A percentile compares a stretch with the other conserved stretches of the same genome.
These are phyloP conservation scores for Eupeodes luniger DNA, from an alignment of 2,888 invertebrate species.

Conservation along the genomic window DNA sequence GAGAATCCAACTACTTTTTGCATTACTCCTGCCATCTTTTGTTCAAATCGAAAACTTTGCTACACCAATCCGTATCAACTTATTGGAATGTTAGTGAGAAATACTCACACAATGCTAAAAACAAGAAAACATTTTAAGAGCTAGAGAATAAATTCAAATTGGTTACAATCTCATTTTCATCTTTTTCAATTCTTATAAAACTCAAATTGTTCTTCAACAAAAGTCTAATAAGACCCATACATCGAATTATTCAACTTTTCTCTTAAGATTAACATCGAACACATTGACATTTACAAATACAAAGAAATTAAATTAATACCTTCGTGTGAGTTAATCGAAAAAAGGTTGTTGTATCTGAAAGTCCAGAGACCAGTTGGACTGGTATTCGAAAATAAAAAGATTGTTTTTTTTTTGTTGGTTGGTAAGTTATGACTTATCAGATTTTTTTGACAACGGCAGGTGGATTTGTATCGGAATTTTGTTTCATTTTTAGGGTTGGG, in stretches of 20 bases:
- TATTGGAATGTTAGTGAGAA: constrained; percentile 53
- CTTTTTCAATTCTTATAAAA: not conserved
- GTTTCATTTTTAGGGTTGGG: constrained; percentile 30
- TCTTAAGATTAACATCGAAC: constrained; percentile 51
- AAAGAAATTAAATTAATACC: not conserved
- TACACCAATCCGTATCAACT: not conserved
- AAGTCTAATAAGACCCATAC: constrained; percentile 46
- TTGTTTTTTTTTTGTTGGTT: not conserved
- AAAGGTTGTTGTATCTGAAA: constrained; percentile 34
- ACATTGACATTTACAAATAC: constrained; percentile 2
- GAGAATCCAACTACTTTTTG: constrained; percentile 27
- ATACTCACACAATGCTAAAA: constrained; percentile 43
- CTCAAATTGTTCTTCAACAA: not conserved
- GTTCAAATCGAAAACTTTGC: constrained; percentile 22
- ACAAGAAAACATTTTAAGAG: not conserved
- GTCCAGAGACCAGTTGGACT: constrained; percentile 33
- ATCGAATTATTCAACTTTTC: constrained; percentile 21
- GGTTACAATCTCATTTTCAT: constrained; percentile 15
- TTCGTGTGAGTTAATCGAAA: constrained; percentile 34
- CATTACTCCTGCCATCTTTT: constrained; percentile 65
- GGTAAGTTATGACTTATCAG: constrained; percentile 36
- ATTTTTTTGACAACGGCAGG: constrained; percentile 48
- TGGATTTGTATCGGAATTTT: constrained; percentile 43
- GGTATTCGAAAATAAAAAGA: constrained; percentile 38
- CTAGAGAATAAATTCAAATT: constrained; percentile 39